Evolutionary conservation across 2,113 vertebrate species (phyloP).

Genomic region (Hyaena hyaena): DNA sequence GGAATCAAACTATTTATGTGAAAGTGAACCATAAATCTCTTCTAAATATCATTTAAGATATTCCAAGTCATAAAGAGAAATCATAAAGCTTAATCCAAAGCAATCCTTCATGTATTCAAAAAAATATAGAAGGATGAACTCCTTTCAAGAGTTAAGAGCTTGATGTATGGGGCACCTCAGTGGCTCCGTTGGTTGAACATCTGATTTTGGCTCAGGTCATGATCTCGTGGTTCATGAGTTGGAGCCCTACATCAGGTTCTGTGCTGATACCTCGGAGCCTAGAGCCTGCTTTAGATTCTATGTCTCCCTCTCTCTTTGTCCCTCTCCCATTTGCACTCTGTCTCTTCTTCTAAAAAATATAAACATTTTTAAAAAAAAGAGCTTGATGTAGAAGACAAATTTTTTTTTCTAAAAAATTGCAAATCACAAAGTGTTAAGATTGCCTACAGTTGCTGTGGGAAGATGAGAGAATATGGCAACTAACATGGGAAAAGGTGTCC

Average conservation of each 20-base stretch:
- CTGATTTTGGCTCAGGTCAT: too few species aligned
- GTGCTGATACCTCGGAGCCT: too few species aligned
- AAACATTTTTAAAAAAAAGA: not conserved
- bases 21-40: slow-evolving; percentile 40
- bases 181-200: too few species aligned
- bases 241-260: too few species aligned
- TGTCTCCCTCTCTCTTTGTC: too few species aligned
- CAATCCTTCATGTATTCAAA: not conserved
- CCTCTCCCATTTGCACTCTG: too few species aligned
- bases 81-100: not conserved
- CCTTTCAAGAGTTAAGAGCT: not conserved
- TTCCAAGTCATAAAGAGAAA: not conserved
- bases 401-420: not conserved
- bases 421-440: not conserved
- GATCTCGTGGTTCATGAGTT: too few species aligned
- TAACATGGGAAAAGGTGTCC: not conserved
- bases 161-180: not conserved
- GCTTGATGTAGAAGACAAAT: not conserved
- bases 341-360: too few species aligned
- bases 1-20: not conserved
- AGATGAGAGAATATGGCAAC: not conserved
- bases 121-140: not conserved
- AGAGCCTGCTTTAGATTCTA: too few species aligned
- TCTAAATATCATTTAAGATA: slow-evolving; percentile 33
- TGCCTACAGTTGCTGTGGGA: not conserved